Conservation (phyloP, 1,140 invertebrate genomes). For the Hetaerina americana region DNA sequence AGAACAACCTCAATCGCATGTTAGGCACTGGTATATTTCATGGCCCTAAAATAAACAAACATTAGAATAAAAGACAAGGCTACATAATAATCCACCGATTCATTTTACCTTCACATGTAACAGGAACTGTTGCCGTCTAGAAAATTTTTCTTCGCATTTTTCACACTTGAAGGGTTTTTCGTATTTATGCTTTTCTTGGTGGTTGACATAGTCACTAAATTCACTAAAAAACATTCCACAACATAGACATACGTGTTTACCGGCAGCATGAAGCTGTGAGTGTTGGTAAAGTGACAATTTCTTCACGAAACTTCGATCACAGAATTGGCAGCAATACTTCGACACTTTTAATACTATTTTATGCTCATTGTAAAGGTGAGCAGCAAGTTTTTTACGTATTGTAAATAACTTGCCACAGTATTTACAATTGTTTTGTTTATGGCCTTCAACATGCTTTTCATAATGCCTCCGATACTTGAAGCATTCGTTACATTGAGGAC, state of each 20-base stretch:
- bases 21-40: background rate
- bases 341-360: conserved; percentile 23
- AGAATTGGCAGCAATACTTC: conserved; percentile 22
- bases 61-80: background rate
- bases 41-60: background rate
- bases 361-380: conserved; percentile 27
- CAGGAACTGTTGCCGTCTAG: conserved; percentile 27
- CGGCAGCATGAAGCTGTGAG: conserved; percentile 24
- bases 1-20: conserved; percentile 8
- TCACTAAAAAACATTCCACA: conserved; percentile 24
- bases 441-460: conserved; percentile 28
- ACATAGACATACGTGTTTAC: conserved; percentile 25
- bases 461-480: conserved; percentile 27
- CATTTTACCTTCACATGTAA: conserved; percentile 21
- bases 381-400: conserved; percentile 25
- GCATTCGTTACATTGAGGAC: conserved; percentile 25
- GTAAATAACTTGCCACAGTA: conserved; percentile 29
- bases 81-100: too few species aligned
- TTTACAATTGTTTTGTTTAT: conserved; percentile 29
- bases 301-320: conserved; percentile 26
- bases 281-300: conserved; percentile 25
- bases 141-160: conserved; percentile 26
- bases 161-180: conserved; percentile 26
- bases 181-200: conserved; percentile 22
- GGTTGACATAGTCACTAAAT: conserved; percentile 22